These are phyloP conservation scores for Phrynocephalus versicolor DNA, from an alignment of 2,113 vertebrate species.

Conservation along the genomic window DNA sequence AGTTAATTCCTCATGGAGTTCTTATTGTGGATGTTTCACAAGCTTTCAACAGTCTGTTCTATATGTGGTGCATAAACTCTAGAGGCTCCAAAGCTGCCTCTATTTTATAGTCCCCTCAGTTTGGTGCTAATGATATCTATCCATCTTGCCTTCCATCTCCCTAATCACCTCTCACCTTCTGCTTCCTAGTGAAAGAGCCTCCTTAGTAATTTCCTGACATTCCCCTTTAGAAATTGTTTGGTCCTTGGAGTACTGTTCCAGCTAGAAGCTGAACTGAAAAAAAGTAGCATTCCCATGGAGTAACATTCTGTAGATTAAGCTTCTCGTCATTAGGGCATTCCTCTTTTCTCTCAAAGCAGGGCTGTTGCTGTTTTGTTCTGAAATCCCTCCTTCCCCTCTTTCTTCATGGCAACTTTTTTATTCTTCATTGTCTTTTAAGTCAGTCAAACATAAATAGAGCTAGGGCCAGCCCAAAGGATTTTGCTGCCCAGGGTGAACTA, in stretches of 20 bases:
- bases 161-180: constrained; percentile 19
- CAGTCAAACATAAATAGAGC: background rate
- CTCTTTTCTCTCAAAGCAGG: background rate
- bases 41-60: background rate
- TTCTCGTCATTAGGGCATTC: background rate
- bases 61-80: background rate
- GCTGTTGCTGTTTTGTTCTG: background rate
- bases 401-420: background rate
- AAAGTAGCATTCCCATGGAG: background rate
- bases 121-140: constrained; percentile 13
- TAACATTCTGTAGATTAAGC: background rate
- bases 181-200: constrained; percentile 18
- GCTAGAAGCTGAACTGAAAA: background rate
- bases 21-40: background rate
- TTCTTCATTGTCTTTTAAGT: background rate
- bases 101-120: background rate
- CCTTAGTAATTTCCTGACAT: constrained; percentile 15
- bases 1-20: background rate
- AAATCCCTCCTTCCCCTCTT: background rate
- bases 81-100: background rate
- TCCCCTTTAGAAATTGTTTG: constrained; percentile 2
- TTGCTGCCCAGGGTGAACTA: background rate
- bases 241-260: constrained; percentile 4
- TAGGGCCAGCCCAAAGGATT: background rate
- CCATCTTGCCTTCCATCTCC: constrained; percentile 18